Base-by-base conservation (phyloP, 2,888 invertebrate genomes). In the Protodeltote pygarga region DNA sequence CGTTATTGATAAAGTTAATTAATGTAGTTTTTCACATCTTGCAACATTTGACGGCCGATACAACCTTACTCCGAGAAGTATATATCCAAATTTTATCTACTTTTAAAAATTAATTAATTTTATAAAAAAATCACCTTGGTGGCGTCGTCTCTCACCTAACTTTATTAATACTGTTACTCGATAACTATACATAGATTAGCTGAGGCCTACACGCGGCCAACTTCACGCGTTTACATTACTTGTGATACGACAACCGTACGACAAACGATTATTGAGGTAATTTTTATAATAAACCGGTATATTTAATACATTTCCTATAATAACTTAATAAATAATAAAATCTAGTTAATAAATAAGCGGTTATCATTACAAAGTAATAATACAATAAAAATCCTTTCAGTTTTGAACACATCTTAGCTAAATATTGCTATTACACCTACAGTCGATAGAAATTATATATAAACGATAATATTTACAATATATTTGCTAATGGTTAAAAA, bases 351-450 rank as follows among this genome's bases (percentile, higher is more conserved):
- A 88, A 90, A 87, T 86, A 87, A 69, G 68, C 69, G 57, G 64
- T 55, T 65, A 86, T 84, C 82, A 81, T 83, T 80, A 82, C 73
- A 79, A 81, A 76, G 75, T 80, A 81, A 73, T 76, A 75, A 80
- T 79, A 78, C 65, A 69, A 69, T 68, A 84, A 83, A 76, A 82
- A 84, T 79, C 76, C 74, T 81, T 80, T 83, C 80, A 73, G 79
- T 79, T 86, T 84, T 88, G 90, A 90, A 92, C 90, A 89, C 89
- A 87, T 89, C 88, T 89, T 90, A 92, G 84, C 88, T 90, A 91
- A 77, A 82, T 87, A 89, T 88, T 84, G 85, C 88, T 89, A 90
- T 73, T 76, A 77, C 76, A 78, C 66, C 81, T 85, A 85, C 75
- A 67, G 72, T 79, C 73, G 77, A 85, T 89, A 89, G 77, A 87